Evolutionary conservation across 2,113 vertebrate species (phyloP).

Genomic region (Laticauda colubrina): DNA sequence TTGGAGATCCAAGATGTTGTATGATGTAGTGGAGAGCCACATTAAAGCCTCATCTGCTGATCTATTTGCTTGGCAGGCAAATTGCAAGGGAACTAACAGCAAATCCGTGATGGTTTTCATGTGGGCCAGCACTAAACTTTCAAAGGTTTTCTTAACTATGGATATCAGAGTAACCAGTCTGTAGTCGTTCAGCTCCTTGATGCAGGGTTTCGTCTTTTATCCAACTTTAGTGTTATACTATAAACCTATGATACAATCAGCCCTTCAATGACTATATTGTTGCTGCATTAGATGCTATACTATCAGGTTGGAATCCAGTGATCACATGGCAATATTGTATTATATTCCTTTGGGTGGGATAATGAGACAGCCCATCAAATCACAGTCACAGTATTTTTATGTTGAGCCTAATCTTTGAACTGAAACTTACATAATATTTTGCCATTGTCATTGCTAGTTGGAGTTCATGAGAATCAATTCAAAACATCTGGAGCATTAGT

Average conservation of each 20-base stretch:
- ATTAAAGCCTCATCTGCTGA: too few species aligned
- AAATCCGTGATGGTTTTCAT: too few species aligned
- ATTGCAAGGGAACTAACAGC: too few species aligned
- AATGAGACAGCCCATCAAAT: not conserved
- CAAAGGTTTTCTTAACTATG: too few species aligned
- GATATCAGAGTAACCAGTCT: too few species aligned
- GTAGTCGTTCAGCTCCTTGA: too few species aligned
- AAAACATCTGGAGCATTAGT: not conserved
- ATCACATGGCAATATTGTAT: not conserved
- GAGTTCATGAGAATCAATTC: not conserved
- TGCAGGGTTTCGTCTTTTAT: too few species aligned
- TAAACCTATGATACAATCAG: not conserved
- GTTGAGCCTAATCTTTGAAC: not conserved
- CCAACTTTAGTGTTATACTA: rapidly evolving
- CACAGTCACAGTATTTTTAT: not conserved
- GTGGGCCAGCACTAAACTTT: too few species aligned
- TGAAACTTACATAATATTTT: not conserved
- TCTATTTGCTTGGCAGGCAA: too few species aligned
- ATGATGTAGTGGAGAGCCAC: too few species aligned
- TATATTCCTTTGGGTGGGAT: not conserved
- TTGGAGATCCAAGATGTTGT: too few species aligned
- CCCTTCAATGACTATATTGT: not conserved
- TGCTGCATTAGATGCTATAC: not conserved
- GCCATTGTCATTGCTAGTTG: not conserved
- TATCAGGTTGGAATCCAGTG: not conserved